These are phyloP conservation scores for Ephydatia muelleri DNA, from an alignment of 37 sponge, comb jelly and placozoan species.

Conservation along the genomic window DNA sequence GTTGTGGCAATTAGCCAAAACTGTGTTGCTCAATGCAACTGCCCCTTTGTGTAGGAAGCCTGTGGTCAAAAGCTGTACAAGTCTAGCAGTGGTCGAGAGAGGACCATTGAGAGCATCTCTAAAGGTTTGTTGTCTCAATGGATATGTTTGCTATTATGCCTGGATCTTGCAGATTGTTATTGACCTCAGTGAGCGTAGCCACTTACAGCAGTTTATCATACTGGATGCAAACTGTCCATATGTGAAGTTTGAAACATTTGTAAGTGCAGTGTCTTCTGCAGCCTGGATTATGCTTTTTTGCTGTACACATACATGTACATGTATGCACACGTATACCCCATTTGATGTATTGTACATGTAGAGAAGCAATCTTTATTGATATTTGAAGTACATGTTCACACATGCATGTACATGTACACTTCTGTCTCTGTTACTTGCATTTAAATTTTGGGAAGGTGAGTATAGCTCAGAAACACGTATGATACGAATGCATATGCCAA, in stretches of 20 bases:
- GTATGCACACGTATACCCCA: neutral
- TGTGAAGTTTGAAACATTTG: slow-evolving; percentile 57
- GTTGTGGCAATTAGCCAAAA: neutral
- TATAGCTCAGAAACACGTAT: too few relatives aligned
- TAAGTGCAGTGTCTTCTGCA: slow-evolving; percentile 3
- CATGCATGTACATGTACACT: slow-evolving; percentile 14
- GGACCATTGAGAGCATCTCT: slow-evolving; percentile 64
- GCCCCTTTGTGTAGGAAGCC: neutral
- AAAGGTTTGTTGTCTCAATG: too few relatives aligned
- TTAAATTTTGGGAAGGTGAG: too few relatives aligned
- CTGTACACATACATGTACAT: neutral
- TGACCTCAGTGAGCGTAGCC: slow-evolving; percentile 39
- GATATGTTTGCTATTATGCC: neutral
- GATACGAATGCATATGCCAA: neutral
- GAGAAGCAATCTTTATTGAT: neutral
- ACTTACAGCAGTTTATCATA: slow-evolving; percentile 15
- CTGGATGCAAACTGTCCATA: slow-evolving; percentile 56
- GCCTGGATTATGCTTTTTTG: too few relatives aligned
- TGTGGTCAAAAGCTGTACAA: neutral
- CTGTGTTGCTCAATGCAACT: neutral
- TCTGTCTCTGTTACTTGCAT: too few relatives aligned
- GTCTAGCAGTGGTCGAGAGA: slow-evolving; percentile 17
- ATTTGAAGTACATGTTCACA: neutral
- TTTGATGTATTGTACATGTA: neutral
- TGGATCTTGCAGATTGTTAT: neutral